phyloP scores from a whole-genome alignment of 2,888 invertebrate species.

The Sphaerophoria taeniata region DNA sequence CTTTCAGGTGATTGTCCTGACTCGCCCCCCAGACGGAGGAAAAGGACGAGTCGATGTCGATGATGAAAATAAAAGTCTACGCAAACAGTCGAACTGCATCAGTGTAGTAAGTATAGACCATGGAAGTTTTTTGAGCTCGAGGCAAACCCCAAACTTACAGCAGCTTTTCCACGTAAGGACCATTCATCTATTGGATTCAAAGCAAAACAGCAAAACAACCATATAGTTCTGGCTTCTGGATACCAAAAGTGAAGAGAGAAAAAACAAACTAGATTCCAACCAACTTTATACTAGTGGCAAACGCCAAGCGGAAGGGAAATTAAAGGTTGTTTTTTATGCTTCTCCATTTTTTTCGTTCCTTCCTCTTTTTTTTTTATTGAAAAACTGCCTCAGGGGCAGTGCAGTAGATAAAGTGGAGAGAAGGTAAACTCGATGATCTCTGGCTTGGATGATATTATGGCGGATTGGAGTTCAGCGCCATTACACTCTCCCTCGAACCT shows the following conservation, averaged over 20 bases:
- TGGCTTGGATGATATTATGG: constrained; percentile 14
- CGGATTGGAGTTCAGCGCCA: constrained; percentile 47
- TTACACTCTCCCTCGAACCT: constrained; percentile 42
- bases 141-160: constrained; percentile 49
- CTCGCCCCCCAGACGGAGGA: not conserved
- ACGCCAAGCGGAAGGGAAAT: constrained; percentile 69
- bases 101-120: constrained; percentile 32
- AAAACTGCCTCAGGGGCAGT: constrained; percentile 53
- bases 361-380: constrained; percentile 33
- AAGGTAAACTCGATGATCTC: constrained; percentile 2
- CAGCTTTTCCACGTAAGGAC: constrained; percentile 43
- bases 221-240: constrained; percentile 19
- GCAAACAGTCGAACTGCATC: constrained; percentile 52
- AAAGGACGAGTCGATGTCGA: not conserved
- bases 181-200: constrained; percentile 66
- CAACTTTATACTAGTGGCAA: constrained; percentile 18
- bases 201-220: constrained; percentile 39
- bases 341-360: constrained; percentile 33
- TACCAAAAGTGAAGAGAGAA: not conserved
- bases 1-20: constrained; percentile 49
- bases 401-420: constrained; percentile 47
- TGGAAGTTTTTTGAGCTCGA: constrained; percentile 38
- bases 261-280: too few species aligned
- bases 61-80: constrained; percentile 50
- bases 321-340: constrained; percentile 65